These are phyloP conservation scores for Nyctibius grandis DNA, from an alignment of 2,797 vertebrate genomes.

Conservation along the genomic window DNA sequence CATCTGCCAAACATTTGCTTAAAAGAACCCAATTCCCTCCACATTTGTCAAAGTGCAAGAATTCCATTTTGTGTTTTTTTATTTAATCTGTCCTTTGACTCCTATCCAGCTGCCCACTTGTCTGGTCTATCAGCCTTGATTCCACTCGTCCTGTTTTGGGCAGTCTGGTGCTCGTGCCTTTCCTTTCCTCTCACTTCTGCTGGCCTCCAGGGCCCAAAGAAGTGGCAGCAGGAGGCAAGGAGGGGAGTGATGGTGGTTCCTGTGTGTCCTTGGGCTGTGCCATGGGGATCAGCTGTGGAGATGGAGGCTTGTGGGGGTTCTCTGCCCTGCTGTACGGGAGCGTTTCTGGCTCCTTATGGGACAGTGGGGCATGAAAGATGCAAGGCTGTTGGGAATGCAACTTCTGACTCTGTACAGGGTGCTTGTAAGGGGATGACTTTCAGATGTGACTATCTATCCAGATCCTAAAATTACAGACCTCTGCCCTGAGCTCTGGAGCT, in stretches of 20 bases:
- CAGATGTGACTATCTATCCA: background rate
- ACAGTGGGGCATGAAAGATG: background rate
- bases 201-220: background rate
- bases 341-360: background rate
- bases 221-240: background rate
- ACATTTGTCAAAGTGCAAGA: constrained; percentile 73
- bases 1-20: constrained; percentile 79
- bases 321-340: background rate
- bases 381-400: background rate
- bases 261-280: background rate
- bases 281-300: background rate
- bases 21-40: constrained; percentile 72
- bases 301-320: background rate
- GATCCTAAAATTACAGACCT: background rate
- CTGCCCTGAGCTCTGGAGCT: background rate
- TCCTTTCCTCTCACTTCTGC: constrained; percentile 43
- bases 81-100: constrained; percentile 67
- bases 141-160: constrained; percentile 18
- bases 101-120: constrained; percentile 46
- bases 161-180: background rate
- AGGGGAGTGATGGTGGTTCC: background rate
- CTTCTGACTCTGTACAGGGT: background rate
- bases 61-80: constrained; percentile 60
- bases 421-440: background rate
- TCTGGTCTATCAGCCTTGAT: constrained; percentile 57